phyloP scores from a whole-genome alignment of 2,797 vertebrate genomes.

The Schizopygopsis malacanthus region DNA sequence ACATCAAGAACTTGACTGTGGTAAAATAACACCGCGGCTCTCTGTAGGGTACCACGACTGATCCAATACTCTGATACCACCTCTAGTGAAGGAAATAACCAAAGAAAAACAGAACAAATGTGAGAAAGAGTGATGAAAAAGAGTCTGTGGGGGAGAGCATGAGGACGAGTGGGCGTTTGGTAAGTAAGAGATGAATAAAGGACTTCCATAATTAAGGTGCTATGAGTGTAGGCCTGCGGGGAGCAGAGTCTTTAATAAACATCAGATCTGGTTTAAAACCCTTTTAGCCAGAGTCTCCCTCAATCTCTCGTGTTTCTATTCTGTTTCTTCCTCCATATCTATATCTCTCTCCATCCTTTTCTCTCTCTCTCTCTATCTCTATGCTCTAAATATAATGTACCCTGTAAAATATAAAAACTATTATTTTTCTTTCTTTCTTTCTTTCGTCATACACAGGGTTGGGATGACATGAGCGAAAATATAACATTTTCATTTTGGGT shows the following conservation, averaged over 20 bases:
- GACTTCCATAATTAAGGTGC: constrained; percentile 38
- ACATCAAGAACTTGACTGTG: constrained; percentile 24
- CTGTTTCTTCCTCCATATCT: not conserved
- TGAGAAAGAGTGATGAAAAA: constrained; percentile 2
- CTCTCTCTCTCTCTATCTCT: constrained; percentile 14
- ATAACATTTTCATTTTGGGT: not conserved
- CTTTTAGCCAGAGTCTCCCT: constrained; percentile 13
- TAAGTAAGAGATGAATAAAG: constrained; percentile 40
- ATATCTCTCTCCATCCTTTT: not conserved
- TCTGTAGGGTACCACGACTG: constrained; percentile 28
- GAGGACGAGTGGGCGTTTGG: constrained; percentile 25
- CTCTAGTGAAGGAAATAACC: constrained; percentile 3
- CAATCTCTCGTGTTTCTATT: constrained; percentile 23
- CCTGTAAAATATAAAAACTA: not conserved
- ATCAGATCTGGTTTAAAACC: constrained; percentile 38
- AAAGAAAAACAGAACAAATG: constrained; percentile 13
- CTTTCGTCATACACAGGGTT: not conserved
- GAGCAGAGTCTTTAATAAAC: constrained; percentile 44
- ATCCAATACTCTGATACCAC: constrained; percentile 20
- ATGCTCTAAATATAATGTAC: not conserved
- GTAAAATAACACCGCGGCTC: constrained; percentile 14
- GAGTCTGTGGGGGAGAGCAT: not conserved
- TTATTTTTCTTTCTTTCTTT: not conserved
- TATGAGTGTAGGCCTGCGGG: constrained; percentile 23
- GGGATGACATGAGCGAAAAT: too few species aligned